Percentiles rank a stretch among this genome's conserved stretches.
Conservation (phyloP, 2,113 vertebrate species). For the Microcebus lehilahytsara region DNA sequence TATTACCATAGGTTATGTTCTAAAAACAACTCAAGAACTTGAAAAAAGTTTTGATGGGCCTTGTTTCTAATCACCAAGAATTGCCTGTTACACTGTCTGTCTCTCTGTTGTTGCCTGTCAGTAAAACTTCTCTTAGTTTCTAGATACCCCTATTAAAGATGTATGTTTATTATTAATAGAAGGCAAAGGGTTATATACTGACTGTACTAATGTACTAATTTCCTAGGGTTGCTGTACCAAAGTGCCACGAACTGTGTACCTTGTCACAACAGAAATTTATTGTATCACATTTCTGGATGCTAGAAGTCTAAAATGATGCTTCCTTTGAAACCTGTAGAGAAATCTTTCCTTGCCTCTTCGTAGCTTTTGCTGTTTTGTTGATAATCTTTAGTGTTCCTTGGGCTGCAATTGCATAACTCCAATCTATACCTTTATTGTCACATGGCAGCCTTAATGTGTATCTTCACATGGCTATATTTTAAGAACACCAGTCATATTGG, state of each 20-base stretch:
- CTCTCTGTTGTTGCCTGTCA: background rate
- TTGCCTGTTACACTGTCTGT: background rate
- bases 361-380: background rate
- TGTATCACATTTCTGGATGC: background rate
- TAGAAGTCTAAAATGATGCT: background rate
- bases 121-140: background rate
- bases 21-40: background rate
- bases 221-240: background rate
- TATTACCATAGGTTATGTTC: background rate
- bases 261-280: background rate
- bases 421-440: background rate
- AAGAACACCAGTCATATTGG: background rate
- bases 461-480: background rate
- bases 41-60: background rate
- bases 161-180: background rate
- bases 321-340: background rate
- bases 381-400: background rate
- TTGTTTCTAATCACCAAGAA: background rate
- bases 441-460: background rate
- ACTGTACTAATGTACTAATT: background rate
- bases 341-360: background rate
- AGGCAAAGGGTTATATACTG: background rate
- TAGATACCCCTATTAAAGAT: background rate
- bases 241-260: background rate
- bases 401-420: background rate